Conservation (phyloP, 2,888 invertebrate genomes). For the Chaetogeoica ovagalla region DNA sequence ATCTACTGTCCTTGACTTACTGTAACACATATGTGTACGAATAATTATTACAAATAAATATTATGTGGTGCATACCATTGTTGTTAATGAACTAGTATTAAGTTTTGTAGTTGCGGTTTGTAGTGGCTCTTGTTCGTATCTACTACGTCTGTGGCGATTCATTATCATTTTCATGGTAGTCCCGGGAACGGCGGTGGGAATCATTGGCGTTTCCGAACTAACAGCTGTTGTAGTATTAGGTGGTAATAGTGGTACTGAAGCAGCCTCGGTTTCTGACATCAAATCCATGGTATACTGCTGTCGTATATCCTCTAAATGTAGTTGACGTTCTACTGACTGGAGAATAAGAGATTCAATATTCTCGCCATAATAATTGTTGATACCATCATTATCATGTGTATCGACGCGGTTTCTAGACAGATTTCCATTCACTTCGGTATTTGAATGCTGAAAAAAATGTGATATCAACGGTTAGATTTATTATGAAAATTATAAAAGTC, state of each 20-base stretch:
- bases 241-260: not conserved
- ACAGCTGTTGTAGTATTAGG: not conserved
- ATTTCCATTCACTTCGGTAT: not conserved
- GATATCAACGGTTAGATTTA: not conserved
- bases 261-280: not conserved
- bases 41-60: slow-evolving; percentile 3
- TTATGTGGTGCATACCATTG: not conserved
- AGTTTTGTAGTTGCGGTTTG: not conserved
- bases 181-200: not conserved
- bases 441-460: slow-evolving; percentile 10
- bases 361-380: not conserved
- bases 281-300: not conserved
- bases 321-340: slow-evolving; percentile 4
- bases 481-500: not conserved
- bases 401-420: not conserved
- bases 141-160: slow-evolving; percentile 37
- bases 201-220: not conserved
- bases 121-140: slow-evolving; percentile 34
- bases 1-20: not conserved
- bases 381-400: not conserved
- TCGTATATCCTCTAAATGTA: slow-evolving; percentile 3
- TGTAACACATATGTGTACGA: not conserved
- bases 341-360: slow-evolving; percentile 9
- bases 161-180: slow-evolving; percentile 11
- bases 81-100: not conserved